Base-by-base conservation (phyloP, 2,888 invertebrate species). In the Deilephila elpenor region DNA sequence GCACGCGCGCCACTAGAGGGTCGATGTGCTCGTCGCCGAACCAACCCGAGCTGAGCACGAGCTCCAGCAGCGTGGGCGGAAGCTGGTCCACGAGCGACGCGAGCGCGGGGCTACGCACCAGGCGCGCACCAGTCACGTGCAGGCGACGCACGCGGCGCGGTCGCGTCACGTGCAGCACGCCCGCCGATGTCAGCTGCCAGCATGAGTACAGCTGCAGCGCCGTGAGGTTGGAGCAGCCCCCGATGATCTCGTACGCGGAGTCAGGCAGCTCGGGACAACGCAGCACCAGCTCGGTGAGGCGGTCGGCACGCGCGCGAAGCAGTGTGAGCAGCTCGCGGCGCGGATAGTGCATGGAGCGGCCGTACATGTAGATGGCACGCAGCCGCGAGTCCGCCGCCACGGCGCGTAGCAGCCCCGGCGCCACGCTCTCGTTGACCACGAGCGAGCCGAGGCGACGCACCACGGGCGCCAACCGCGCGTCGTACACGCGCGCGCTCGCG, bases 141-240 rank as follows among this genome's bases (percentile, higher is more conserved):
- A 88, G 76, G 0, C 79, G 73, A 5, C 76, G 78, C 62, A 88
- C 75, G 0, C 74, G 67, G 20, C 59, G 71, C 3, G 80, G 80
- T 19, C 76, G 64, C 4, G 76, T 73, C 11, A 81, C 72, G 25
- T 70, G 51, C 51, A 71, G n/a, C 7, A 80, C 80, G 0, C 84
- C 86, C 0, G 20, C 74, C 2, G 72, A 73, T 0, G 82, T 82
- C 78, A 88, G 78, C 74, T 83, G 70, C 81, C 82, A 82, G 74
- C 88, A 88, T 17, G 81, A 80, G 75, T 87, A 85, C 71, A 88
- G 76, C 51, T 81, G 83, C 25, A 88, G 78, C 0, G 76, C 74
- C 25, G 73, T 75, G 19, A 88, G 76, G n/a, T 74, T 74, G 0
- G 29, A 8, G 73, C 87, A 88, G 4, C 61, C 73, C 1, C 81